Percentiles rank a stretch among this genome's conserved stretches.
Evolutionary conservation across 2,888 invertebrate genomes (phyloP).

Genomic region (Agrochola lychnidis): DNA sequence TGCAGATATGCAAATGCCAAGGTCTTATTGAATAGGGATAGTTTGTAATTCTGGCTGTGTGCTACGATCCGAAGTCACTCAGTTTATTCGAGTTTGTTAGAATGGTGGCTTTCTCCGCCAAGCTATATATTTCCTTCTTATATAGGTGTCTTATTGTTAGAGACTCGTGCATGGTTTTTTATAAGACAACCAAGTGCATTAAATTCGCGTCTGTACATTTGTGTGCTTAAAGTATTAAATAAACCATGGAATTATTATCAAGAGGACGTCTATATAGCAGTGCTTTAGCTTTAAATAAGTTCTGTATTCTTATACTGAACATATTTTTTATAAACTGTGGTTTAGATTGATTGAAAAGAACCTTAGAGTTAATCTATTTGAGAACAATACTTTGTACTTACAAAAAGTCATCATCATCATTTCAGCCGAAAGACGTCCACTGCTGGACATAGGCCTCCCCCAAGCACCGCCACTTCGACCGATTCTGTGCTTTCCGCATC

Average conservation of each 20-base stretch:
- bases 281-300: not conserved
- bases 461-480: too few relatives aligned
- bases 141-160: not conserved
- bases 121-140: not conserved
- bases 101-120: not conserved
- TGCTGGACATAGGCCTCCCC: too few relatives aligned
- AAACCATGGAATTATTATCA: not conserved
- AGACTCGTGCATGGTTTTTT: not conserved
- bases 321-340: not conserved
- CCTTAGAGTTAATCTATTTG: not conserved
- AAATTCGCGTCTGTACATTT: not conserved
- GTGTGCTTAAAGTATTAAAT: not conserved
- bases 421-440: too few relatives aligned
- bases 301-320: not conserved
- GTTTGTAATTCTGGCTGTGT: not conserved
- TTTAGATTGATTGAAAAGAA: not conserved
- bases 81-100: not conserved
- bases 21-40: not conserved
- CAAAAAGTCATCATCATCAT: too few relatives aligned
- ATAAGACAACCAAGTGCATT: not conserved
- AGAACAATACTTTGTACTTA: not conserved
- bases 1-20: not conserved
- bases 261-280: not conserved
- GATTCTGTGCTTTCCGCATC: too few relatives aligned
- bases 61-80: not conserved